Evolutionary conservation across 2,113 vertebrate species (phyloP), one percentile per base, ranked within the genome.

Genomic region (Plotosus lineatus): DNA sequence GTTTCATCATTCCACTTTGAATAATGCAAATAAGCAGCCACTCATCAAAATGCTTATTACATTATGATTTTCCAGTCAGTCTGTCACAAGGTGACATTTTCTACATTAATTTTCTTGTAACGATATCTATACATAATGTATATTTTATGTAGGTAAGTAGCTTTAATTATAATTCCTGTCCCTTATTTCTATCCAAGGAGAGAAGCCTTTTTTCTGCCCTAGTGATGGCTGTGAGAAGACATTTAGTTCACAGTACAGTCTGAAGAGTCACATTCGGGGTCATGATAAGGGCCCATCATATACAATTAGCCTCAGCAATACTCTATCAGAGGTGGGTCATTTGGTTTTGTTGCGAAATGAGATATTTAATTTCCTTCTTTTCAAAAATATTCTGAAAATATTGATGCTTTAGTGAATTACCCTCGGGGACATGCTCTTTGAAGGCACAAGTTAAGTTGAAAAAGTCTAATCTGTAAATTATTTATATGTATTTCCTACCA

Each of bases 261-360:
- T 99, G 83, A 99, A 98, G 92, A 98, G 97, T 88, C 97, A 99
- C 90, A 95, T 99, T 91, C 96, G 97, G 78, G 97, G 96, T 87
- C 98, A 99, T 0, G 97, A 97, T 86, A 98, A 96, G 89, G 95
- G 95, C 83, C 92, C 94, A 63, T 75, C 92, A 2, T 97, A 94
- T 86, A 94, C 83, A 42, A 90, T 94, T 83, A 92, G 94, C 88
- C 93, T 95, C 86, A 92, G 87, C 83, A 94, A 93, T 89, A 94
- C 89, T 0, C 90, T 94, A 38, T 96, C 95, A 87, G 98, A 99
- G 94, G 97, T 98, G 61, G 84, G 95, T 90, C 48, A 42, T 40
- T 75, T 44, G 15, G 42, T 33, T 26, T 48, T 77, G 56, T 44
- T 40, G 8, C 3, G 2, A 46, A 46, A 7, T 48, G 2, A 48